Percentiles rank a stretch among this genome's conserved stretches.
These are phyloP conservation scores for Campoletis raptor DNA, from an alignment of 2,888 invertebrate genomes.

Conservation along the genomic window DNA sequence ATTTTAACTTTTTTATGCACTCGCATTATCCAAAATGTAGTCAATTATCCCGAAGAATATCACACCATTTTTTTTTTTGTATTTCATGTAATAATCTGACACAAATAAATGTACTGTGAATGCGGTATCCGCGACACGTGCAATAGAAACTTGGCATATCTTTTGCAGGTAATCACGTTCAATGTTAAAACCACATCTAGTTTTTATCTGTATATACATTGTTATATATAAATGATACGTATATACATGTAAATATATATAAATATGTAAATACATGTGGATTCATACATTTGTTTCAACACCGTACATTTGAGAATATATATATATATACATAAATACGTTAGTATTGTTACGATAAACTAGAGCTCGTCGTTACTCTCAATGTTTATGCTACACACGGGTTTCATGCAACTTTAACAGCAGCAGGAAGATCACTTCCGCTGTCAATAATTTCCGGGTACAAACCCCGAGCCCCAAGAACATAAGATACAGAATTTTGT, in stretches of 20 bases:
- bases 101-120: background rate
- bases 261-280: background rate
- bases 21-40: background rate
- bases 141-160: slow-evolving; percentile 45
- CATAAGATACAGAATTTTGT: slow-evolving; percentile 8
- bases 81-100: background rate
- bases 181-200: slow-evolving; percentile 44
- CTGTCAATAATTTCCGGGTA: slow-evolving; percentile 63
- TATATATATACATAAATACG: slow-evolving; percentile 13
- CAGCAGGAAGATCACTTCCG: slow-evolving; percentile 66
- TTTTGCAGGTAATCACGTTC: slow-evolving; percentile 54
- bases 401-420: slow-evolving; percentile 37
- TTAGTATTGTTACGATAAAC: slow-evolving; percentile 44
- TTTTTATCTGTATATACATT: slow-evolving; percentile 1
- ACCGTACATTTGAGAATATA: background rate
- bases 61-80: slow-evolving; percentile 32
- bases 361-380: slow-evolving; percentile 43
- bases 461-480: slow-evolving; percentile 20
- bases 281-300: slow-evolving; percentile 6
- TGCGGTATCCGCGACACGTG: slow-evolving; percentile 25
- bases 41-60: slow-evolving; percentile 12
- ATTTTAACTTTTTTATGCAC: background rate
- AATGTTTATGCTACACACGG: slow-evolving; percentile 50
- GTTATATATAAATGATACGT: background rate
- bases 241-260: background rate